Evolutionary conservation across 64 coral and sea anemone species (phyloP), one percentile per base, ranked within the genome.

Genomic region (Actinia equina): DNA sequence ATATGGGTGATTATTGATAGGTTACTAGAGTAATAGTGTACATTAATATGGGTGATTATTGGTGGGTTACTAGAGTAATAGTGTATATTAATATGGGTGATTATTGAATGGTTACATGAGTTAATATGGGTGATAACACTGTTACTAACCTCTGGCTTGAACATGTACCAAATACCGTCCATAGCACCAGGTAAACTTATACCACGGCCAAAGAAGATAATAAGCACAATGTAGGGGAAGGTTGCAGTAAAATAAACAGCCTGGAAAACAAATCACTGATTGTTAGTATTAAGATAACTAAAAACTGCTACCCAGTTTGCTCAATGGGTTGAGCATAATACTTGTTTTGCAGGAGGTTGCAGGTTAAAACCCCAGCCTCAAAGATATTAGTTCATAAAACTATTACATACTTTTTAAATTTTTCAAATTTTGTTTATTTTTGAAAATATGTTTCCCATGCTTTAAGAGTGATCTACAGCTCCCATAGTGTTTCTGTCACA

Each of bases 241-340:
- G 92, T 93, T 22, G 95, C 92, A 43, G 95, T 98, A 44, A 98
- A 98, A 37, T 98, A 98, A 30, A 98, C 95, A 84, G 92, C 95
- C 95, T 98, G 71, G 26, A 82, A 26, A 85, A 86, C 51, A 46
- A 65, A 63, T 17, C 2, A 65, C 4, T 49, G 46, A 49, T 49
- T 49, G 46, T 49, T 49, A 49, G 46, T n/a, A 20, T 25, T 23
- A 52, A 86, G 9, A 52, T 49, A 6, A 86, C 22, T 19, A 26
- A 30, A 30, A 18, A 59, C 23, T 86, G 60, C 25, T 44, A n/a
- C 26, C 30, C 9, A 62, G 63, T 7, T 62, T 13, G 44, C 7
- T 20, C 16, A 79, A 37, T 37, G 30, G 30, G 30, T 37, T 37
- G 30, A 37, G 30, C 30, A 37, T 37, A 37, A 37, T 37, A 37